Evolutionary conservation across 2,888 invertebrate genomes (phyloP), one percentile per base, ranked within the genome.

Genomic region (Lasioglossum marginatum): DNA sequence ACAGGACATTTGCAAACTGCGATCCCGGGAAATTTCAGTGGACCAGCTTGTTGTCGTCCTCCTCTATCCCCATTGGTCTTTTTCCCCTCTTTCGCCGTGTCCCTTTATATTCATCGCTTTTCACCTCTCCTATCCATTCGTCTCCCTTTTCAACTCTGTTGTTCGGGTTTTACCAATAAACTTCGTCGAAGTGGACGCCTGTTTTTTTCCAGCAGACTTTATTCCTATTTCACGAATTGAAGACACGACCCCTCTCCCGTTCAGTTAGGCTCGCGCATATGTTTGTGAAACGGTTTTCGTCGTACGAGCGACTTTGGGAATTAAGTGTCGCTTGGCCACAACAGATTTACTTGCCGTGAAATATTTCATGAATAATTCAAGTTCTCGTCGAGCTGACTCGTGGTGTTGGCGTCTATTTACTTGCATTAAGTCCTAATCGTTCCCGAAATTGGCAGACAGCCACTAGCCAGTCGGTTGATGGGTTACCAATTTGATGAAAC

Each of bases 1-100:
- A 19, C 76, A 60, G 82, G 34, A 70, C 81, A 83, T 87, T 89
- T 85, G 83, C 86, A 82, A 89, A 86, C 83, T 68, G 79, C 79
- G 78, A 83, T 43, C 57, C 77, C 66, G 81, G 73, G 72, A 87
- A 45, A 87, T 87, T 89, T 87, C 87, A 37, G 27, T 8, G 79
- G 57, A 75, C 78, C 81, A 70, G 77, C 74, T 79, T 83, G 81
- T 85, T 66, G 40, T 40, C 70, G 63, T 43, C 68, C 37, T 74
- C 34, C 34, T 72, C 31, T 43, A 40, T 40, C 34, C 40, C 48
- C 70, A 63, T 34, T 43, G 19, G 40, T 45, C 16, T 68, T 19
- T 71, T 66, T 70, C 43, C 31, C 14, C 71, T 23, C 23, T 68
- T 31, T 60, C 5, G n/a, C 34, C 66, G 27, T 31, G 37, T 72